Evolutionary conservation across 2,113 vertebrate species (phyloP), one percentile per base, ranked within the genome.

Genomic region (Asarcornis scutulata): DNA sequence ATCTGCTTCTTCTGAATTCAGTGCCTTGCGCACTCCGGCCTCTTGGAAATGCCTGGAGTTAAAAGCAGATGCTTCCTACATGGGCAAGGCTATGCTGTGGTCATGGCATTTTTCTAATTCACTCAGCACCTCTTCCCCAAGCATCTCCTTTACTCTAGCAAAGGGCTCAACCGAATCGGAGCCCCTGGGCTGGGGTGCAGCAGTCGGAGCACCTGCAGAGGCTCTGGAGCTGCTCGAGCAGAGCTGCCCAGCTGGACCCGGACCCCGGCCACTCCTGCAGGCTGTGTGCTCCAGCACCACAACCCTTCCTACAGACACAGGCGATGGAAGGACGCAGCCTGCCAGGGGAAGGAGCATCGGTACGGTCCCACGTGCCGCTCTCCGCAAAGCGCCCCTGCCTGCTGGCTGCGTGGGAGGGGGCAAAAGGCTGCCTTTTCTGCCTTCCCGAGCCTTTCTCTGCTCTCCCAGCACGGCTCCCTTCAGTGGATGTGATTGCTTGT

Each of bases 381-480:
- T 48, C 34, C 0, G 2, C 4, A 1, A 21, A 14, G 40, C 59
- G 0, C 62, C 10, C 16, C 77, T 25, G 38, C 73, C 55, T 3
- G 11, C 36, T 53, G 44, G 38, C 48, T 0, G 46, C 11, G 55
- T 1, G 2, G 3, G 74, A 34, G 52, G 56, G 56, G 52, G 64
- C 34, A 50, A 53, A 59, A 7, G 80, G 26, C 36, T 66, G 12
- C 20, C n/a, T 53, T 38, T 4, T 2, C 64, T 55, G 81, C 81
- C 27, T 42, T 44, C 20, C 62, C 4, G 40, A 80, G 74, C 74
- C 72, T 72, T 63, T 77, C 92, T 85, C 22, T 46, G 55, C 93
- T 59, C 81, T 83, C 83, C 69, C 96, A 85, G 92, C 88, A 36
- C 0, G 83, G 64, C 58, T 92, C 86, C 78, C 83, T 46, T 32